phyloP scores from a whole-genome alignment of 2,797 vertebrate species.

The Cuniculus paca region DNA sequence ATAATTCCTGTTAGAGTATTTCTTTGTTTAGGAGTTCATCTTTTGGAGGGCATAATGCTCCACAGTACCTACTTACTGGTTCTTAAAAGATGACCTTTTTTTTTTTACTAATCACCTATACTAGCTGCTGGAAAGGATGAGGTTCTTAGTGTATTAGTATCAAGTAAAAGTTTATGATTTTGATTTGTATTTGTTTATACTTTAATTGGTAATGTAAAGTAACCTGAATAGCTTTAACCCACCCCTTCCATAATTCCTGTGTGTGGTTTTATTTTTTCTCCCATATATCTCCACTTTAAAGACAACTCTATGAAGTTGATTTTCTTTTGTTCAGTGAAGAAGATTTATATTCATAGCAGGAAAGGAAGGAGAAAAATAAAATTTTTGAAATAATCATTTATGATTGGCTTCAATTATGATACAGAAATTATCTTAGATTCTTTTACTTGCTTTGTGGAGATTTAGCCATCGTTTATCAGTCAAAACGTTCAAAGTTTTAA shows the following conservation, averaged over 20 bases:
- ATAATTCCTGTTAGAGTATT: not conserved
- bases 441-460: slow-evolving; percentile 21
- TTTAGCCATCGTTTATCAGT: slow-evolving; percentile 61
- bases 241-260: not conserved
- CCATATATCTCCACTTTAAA: not conserved
- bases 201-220: slow-evolving; percentile 36
- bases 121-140: not conserved
- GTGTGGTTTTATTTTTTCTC: not conserved
- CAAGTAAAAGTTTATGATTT: slow-evolving; percentile 51
- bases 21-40: not conserved
- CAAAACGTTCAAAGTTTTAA: not conserved
- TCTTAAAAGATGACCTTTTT: not conserved
- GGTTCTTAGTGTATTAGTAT: not conserved
- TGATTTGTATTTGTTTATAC: slow-evolving; percentile 19
- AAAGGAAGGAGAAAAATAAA: not conserved
- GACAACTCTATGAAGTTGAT: not conserved
- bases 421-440: too few species aligned
- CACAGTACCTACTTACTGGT: not conserved
- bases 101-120: not conserved
- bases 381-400: not conserved
- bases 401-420: not conserved
- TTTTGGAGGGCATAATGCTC: not conserved
- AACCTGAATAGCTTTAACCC: not conserved
- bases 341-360: slow-evolving; percentile 36
- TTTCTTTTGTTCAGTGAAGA: slow-evolving; percentile 25